Percentiles rank a stretch among this genome's conserved stretches.
These are phyloP conservation scores for Pelusios castaneus DNA, from an alignment of 2,113 vertebrate genomes.

Conservation along the genomic window DNA sequence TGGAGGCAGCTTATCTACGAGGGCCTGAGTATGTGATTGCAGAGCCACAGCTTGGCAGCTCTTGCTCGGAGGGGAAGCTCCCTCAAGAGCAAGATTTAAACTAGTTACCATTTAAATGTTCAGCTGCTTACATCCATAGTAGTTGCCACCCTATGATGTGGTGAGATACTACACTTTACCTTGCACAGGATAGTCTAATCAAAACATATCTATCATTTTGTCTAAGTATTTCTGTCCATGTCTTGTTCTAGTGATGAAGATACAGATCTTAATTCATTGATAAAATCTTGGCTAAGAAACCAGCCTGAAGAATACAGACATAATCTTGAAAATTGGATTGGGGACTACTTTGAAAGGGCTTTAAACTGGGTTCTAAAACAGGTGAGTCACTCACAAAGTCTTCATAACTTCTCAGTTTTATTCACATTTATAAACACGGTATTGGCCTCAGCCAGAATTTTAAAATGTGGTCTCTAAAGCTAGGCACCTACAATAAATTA, in stretches of 20 bases:
- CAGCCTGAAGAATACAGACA: constrained; percentile 83
- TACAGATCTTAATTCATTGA: constrained; percentile 90
- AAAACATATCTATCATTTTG: too few species aligned
- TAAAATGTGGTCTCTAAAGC: background rate
- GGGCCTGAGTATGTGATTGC: too few species aligned
- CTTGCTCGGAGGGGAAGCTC: too few species aligned
- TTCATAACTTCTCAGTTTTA: background rate
- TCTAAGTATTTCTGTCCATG: background rate
- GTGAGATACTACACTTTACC: too few species aligned
- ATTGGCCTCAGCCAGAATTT: background rate
- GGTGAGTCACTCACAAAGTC: constrained; percentile 72
- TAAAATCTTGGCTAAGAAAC: constrained; percentile 92
- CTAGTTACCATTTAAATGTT: too few species aligned
- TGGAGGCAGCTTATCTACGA: too few species aligned
- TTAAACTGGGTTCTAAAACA: constrained; percentile 95
- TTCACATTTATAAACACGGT: background rate
- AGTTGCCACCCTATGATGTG: too few species aligned
- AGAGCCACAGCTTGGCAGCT: too few species aligned
- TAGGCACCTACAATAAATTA: too few species aligned
- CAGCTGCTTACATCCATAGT: too few species aligned
- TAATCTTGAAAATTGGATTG: constrained; percentile 93
- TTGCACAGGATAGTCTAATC: too few species aligned
- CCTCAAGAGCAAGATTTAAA: too few species aligned
- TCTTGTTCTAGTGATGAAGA: constrained; percentile 89
- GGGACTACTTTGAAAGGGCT: constrained; percentile 90